Percentiles rank a stretch among this genome's conserved stretches.
Conservation (phyloP, 2,113 vertebrate species). For the Cebidichthys violaceus region DNA sequence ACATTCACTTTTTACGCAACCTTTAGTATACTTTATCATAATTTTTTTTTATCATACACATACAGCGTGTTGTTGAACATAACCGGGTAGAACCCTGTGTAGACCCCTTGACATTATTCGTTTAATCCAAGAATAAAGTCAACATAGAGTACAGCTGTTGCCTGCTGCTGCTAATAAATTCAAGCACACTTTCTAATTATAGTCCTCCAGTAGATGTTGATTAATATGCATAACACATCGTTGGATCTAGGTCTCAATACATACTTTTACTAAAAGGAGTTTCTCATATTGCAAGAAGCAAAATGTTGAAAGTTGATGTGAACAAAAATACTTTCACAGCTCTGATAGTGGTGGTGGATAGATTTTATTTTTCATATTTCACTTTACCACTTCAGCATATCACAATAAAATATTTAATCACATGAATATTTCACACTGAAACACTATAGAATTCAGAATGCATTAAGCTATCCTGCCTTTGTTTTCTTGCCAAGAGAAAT, state of each 20-base stretch:
- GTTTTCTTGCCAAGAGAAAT: conserved; percentile 50
- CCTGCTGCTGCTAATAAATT: conserved; percentile 58
- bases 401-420: conserved; percentile 80
- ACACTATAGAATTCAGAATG: conserved; percentile 74
- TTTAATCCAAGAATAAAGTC: conserved; percentile 57
- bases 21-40: background rate
- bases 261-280: conserved; percentile 27
- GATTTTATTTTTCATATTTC: conserved; percentile 63
- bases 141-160: conserved; percentile 40
- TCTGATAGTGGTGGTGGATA: conserved; percentile 35
- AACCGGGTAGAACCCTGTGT: too few relatives aligned
- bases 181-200: conserved; percentile 40
- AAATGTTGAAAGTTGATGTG: conserved; percentile 23
- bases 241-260: conserved; percentile 23
- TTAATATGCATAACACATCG: conserved; percentile 56
- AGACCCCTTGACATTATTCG: background rate
- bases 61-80: background rate
- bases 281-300: conserved; percentile 35
- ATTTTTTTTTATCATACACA: too few relatives aligned
- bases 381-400: conserved; percentile 70
- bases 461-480: conserved; percentile 59
- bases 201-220: conserved; percentile 54
- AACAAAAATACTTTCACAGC: conserved; percentile 47
- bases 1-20: background rate
- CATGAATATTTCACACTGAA: conserved; percentile 77